Evolutionary conservation across 2,113 vertebrate species (phyloP), one percentile per base, ranked within the genome.

Genomic region (Boleophthalmus pectinirostris): DNA sequence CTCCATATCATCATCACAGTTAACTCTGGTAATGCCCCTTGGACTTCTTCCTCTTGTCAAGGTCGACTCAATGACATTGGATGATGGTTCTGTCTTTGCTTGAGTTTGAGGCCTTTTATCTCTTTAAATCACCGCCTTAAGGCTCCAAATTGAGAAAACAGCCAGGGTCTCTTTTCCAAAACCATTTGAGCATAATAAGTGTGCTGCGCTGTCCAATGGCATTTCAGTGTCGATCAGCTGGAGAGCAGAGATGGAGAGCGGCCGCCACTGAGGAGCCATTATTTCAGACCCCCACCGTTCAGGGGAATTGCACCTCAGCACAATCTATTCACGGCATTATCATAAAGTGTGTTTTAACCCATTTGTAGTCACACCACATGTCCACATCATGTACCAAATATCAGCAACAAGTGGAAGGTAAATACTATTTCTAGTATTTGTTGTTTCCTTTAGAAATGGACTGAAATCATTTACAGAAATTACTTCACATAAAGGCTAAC

Each of bases 141-240:
- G 90, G 85, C 87, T 89, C 80, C 73, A 92, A 92, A 92, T 92
- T 89, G 90, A 89, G 85, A 90, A 93, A 93, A 89, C 90, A 92
- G 90, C 85, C 61, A 76, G 88, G 85, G 90, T 91, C 89, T 92
- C 88, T 89, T 93, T 92, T 89, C 86, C 82, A 87, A 90, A 93
- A 89, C 90, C 88, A 91, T 93, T 85, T 92, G 82, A 91, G 89
- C 85, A 93, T 93, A 93, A 91, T 93, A 94, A 91, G 90, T 88
- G 92, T 81, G 83, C 91, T 81, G 9, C 20, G 29, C 85, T 85
- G 90, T 92, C 90, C 91, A 89, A 88, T 90, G 82, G 82, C 86
- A 92, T 93, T 92, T 85, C 80, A 77, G 86, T 87, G 89, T 87
- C 73, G 83, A 88, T 90, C 84, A 91, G 89, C 88, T 84, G 88